Evolutionary conservation across 2,888 invertebrate species (phyloP).

Genomic region (Drymonia ruficornis): DNA sequence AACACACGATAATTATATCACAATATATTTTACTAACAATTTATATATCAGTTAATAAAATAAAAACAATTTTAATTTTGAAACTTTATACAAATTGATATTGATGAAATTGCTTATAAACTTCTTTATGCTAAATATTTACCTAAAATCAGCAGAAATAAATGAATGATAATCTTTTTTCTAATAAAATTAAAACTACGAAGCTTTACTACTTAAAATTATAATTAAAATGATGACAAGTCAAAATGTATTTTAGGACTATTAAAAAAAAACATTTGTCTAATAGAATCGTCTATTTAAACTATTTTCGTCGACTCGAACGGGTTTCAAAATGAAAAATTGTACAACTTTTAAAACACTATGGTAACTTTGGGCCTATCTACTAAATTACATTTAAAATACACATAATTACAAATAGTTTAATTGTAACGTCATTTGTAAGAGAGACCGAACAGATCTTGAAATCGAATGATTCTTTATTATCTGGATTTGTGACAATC

Average conservation of each 20-base stretch:
- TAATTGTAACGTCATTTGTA: conserved; percentile 33
- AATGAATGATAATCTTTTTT: conserved; percentile 36
- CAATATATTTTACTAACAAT: conserved; percentile 27
- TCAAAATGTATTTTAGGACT: conserved; percentile 40
- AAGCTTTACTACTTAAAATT: conserved; percentile 64
- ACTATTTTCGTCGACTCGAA: conserved; percentile 44
- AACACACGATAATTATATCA: conserved; percentile 36
- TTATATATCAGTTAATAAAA: conserved; percentile 14
- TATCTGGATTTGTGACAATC: conserved; percentile 51
- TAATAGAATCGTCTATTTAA: conserved; percentile 37
- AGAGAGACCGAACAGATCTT: conserved; percentile 43
- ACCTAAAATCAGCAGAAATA: conserved; percentile 33
- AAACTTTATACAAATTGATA: conserved; percentile 32
- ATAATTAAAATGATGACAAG: conserved; percentile 57
- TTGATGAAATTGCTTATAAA: conserved; percentile 24
- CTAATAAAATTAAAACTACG: conserved; percentile 48
- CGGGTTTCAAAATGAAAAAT: conserved; percentile 50
- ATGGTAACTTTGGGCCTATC: conserved; percentile 75
- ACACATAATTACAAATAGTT: conserved; percentile 33
- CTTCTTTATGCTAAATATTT: conserved; percentile 16
- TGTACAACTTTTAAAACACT: conserved; percentile 66
- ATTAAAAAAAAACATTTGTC: conserved; percentile 33
- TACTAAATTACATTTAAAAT: conserved; percentile 57
- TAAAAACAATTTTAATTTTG: conserved; percentile 33
- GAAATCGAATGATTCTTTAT: conserved; percentile 24